Evolutionary conservation across 35 echinoderm and acorn worm genomes (phyloP).

Genomic region (Amphiura filiformis): DNA sequence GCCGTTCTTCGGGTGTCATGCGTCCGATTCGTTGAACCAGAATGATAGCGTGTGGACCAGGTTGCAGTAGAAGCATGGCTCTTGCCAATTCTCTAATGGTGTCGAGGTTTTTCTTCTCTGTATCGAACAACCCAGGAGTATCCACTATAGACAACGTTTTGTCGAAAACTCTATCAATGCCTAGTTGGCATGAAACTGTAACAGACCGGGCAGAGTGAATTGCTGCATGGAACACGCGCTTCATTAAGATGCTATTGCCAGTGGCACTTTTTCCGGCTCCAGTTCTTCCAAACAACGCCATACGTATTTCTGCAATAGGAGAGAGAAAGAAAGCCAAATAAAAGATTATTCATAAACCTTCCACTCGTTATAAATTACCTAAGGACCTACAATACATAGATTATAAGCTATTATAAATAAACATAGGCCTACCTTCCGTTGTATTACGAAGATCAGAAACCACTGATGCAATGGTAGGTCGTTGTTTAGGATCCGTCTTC

Average conservation of each 20-base stretch:
- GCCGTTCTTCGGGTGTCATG: too few species aligned
- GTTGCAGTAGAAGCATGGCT: background rate
- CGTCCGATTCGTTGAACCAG: background rate
- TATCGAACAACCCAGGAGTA: background rate
- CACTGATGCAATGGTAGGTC: too few species aligned
- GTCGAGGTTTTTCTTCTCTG: background rate
- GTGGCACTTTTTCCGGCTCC: background rate
- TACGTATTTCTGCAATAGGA: background rate
- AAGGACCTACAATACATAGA: too few species aligned
- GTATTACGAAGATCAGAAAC: too few species aligned
- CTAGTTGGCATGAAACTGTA: background rate
- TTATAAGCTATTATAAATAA: too few species aligned
- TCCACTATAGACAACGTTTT: background rate
- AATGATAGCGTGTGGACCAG: background rate
- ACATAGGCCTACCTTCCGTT: too few species aligned
- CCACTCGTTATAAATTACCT: too few species aligned
- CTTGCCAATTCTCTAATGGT: background rate
- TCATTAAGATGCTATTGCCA: background rate
- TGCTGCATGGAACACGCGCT: background rate
- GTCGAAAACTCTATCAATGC: too few species aligned
- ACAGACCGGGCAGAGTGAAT: background rate
- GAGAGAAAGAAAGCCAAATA: too few species aligned
- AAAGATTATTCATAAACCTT: too few species aligned
- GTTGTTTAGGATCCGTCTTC: too few species aligned
- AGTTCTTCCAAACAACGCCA: background rate